These are phyloP conservation scores for Heliconius hortense DNA, from an alignment of 2,888 invertebrate genomes.

Conservation along the genomic window DNA sequence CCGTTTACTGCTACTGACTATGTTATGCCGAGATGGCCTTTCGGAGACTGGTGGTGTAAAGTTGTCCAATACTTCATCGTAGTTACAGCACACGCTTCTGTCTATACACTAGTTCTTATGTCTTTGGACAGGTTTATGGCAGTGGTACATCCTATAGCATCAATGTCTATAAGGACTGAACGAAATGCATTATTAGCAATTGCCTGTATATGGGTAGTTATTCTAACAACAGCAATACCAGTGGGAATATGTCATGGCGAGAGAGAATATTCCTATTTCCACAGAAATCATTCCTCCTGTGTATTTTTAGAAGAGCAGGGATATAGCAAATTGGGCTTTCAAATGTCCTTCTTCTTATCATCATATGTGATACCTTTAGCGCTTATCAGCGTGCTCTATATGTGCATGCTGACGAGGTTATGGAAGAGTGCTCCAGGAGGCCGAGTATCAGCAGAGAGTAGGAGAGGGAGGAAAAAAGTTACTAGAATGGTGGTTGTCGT, in stretches of 20 bases:
- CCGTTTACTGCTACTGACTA: constrained; percentile 97
- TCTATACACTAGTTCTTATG: constrained; percentile 96
- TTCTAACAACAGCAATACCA: constrained; percentile 89
- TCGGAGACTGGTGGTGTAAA: constrained; percentile 94
- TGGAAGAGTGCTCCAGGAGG: constrained; percentile 94
- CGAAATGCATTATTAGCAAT: constrained; percentile 91
- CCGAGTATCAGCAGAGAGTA: constrained; percentile 89
- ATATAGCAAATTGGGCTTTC: constrained; percentile 83
- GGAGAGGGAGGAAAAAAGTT: constrained; percentile 92
- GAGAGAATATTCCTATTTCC: constrained; percentile 84
- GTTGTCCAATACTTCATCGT: constrained; percentile 95
- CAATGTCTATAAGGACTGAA: constrained; percentile 92
- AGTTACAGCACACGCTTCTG: constrained; percentile 95
- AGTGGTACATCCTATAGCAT: constrained; percentile 95
- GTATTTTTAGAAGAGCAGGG: constrained; percentile 84
- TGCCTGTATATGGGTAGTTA: constrained; percentile 89
- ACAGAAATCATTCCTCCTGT: constrained; percentile 85
- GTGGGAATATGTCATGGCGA: constrained; percentile 90
- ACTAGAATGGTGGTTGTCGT: constrained; percentile 96
- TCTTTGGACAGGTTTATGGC: constrained; percentile 95
- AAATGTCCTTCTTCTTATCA: constrained; percentile 92
- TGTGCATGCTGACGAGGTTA: constrained; percentile 92
- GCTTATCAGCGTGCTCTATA: constrained; percentile 92
- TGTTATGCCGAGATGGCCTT: constrained; percentile 93
- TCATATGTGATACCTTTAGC: constrained; percentile 94